Conservation (phyloP, 2,113 vertebrate species). For the Meles meles region DNA sequence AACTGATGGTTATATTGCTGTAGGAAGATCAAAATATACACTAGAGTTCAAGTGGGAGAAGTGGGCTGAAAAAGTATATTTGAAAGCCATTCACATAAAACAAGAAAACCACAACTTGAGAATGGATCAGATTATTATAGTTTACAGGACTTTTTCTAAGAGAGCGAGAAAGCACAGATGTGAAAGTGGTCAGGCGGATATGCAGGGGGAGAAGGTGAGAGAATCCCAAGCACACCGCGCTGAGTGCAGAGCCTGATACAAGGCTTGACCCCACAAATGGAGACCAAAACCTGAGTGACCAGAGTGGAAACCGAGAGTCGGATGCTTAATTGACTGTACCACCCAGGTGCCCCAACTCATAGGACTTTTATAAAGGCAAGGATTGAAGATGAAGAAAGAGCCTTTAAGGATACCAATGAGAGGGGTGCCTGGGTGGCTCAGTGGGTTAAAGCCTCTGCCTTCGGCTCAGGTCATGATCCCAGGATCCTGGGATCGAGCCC, state of each 20-base stretch:
- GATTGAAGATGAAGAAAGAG: neutral
- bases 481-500: too few relatives aligned
- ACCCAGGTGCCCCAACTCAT: neutral
- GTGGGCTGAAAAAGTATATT: neutral
- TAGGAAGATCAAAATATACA: slow-evolving; percentile 5
- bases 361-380: neutral
- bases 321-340: neutral
- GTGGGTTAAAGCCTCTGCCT: too few relatives aligned
- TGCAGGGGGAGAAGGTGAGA: neutral
- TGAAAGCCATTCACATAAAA: neutral
- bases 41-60: neutral
- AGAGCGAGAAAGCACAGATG: neutral
- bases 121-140: neutral
- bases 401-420: neutral
- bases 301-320: neutral
- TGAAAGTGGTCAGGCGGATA: neutral
- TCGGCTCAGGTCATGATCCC: too few relatives aligned
- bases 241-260: neutral
- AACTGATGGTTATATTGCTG: neutral
- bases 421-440: too few relatives aligned
- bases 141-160: neutral
- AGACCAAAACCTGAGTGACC: neutral
- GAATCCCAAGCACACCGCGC: neutral
- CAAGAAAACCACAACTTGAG: neutral
- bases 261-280: neutral